Percentiles rank a stretch among this genome's conserved stretches.
phyloP scores from a whole-genome alignment of 2,797 vertebrate genomes.

The Enteromius mattozi region DNA sequence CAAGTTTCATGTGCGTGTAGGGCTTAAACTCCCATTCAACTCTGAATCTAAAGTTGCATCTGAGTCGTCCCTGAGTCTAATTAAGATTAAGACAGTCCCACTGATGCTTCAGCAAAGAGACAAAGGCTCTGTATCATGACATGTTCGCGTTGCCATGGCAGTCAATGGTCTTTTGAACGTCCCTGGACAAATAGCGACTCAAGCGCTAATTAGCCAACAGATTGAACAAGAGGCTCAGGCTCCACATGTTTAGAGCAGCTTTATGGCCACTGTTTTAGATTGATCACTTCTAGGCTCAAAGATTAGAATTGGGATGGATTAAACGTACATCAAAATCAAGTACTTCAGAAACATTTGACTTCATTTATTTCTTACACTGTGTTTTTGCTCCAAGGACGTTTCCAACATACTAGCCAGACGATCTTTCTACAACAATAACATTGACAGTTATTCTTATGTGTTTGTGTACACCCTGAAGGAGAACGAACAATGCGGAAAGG shows the following conservation, averaged over 20 bases:
- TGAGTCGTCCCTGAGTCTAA: constrained; percentile 27
- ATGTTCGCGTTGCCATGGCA: constrained; percentile 38
- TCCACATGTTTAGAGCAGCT: constrained; percentile 16
- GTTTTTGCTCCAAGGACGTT: background rate
- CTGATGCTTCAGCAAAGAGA: constrained; percentile 36
- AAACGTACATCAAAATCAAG: background rate
- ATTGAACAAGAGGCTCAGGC: constrained; percentile 28
- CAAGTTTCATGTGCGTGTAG: background rate
- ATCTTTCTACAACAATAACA: constrained; percentile 1
- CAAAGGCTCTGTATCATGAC: constrained; percentile 28
- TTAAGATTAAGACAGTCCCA: constrained; percentile 42
- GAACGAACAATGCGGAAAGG: constrained; percentile 17
- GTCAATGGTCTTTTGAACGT: constrained; percentile 38
- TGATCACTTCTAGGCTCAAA: background rate
- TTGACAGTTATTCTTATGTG: constrained; percentile 12
- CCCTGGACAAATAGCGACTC: constrained; percentile 24
- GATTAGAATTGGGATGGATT: background rate
- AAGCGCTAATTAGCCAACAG: constrained; percentile 39
- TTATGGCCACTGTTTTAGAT: constrained; percentile 22
- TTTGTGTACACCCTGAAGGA: background rate
- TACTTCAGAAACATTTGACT: background rate
- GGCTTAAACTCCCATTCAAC: constrained; percentile 13
- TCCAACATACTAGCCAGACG: background rate
- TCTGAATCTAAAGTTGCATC: constrained; percentile 27
- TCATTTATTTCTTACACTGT: background rate